Evolutionary conservation across 2,113 vertebrate species (phyloP).

Genomic region (Kryptolebias marmoratus): DNA sequence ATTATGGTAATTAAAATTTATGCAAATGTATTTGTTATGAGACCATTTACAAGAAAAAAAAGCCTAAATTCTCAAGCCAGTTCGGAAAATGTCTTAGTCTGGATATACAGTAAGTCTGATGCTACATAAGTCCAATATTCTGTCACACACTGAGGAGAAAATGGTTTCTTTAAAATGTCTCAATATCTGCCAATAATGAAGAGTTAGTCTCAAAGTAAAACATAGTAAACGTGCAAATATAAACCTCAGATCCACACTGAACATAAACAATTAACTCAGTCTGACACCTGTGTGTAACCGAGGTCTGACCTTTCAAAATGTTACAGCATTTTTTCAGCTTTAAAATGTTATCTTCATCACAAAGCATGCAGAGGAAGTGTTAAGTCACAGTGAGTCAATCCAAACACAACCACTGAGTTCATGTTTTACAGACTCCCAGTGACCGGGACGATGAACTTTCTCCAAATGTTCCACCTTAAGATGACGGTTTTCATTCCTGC

Average conservation of each 20-base stretch:
- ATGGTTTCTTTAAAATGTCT: no score
- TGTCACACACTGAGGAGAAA: no score
- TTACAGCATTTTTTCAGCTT: not conserved
- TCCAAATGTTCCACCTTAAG: not conserved
- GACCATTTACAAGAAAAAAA: no score
- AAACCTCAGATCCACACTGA: not conserved
- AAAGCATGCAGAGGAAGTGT: not conserved
- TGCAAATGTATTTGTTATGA: no score
- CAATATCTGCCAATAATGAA: no score
- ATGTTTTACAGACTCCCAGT: no score
- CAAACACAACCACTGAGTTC: not conserved
- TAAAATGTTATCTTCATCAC: not conserved
- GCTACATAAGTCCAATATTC: no score
- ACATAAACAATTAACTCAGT: not conserved
- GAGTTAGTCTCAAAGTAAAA: no score
- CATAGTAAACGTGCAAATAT: no score
- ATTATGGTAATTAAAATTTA: not conserved
- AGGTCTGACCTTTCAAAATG: constrained; percentile 17
- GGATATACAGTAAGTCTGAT: no score
- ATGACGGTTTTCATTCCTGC: not conserved
- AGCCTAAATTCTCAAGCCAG: no score
- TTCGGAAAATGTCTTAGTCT: no score
- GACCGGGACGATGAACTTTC: not conserved
- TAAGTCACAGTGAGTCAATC: constrained; percentile 7
- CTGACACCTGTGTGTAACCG: not conserved